Base-by-base conservation (phyloP, 2,113 vertebrate genomes). In the Chaenocephalus aceratus region DNA sequence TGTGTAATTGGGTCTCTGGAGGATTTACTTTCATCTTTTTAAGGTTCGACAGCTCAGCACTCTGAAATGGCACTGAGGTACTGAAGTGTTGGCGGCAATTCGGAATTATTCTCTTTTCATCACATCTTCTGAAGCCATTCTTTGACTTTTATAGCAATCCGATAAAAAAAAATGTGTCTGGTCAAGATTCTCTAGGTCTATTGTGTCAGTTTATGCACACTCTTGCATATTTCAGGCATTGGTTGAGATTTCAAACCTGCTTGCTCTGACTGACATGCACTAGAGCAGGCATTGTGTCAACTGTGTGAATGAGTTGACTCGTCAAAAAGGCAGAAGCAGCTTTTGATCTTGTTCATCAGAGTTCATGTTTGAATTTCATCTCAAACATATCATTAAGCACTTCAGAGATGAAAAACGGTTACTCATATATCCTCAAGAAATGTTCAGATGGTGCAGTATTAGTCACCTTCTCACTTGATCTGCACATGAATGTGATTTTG, bases 1-100 rank as follows among this genome's bases (percentile, higher is more conserved):
- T 2, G 62, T 78, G 63, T 73, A 78, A 83, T 64, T 78, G 69
- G 51, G 63, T 68, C 81, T 69, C 69, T 57, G 75, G 69, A 34
- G 81, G 69, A 69, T 83, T 68, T 12, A 54, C 75, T 73, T 77
- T 73, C 15, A 62, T 68, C 63, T 45, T 34, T 63, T 45, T 18
- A 41, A 18, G 54, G 41, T 69, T 65, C 18, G 63, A 68, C 62
- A 73, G 80, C 67, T 59, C 65, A 1, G 51, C 58, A 2, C 60
- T 65, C 53, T 64, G 12, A 52, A 18, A 30, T 6, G 46, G 49
- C 60, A 16, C 51, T 1, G 41, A 52, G 56, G 52, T n/a, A n/a
- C 72, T 62, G n/a, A 62, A 61, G 21, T 36, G 75, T 77, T n/a
- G 60, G 80, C 54, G 48, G 80, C 61, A 11, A 41, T 6, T 48